These are phyloP conservation scores for Mystacornis crossleyi DNA, from an alignment of 2,113 vertebrate species.

Conservation along the genomic window DNA sequence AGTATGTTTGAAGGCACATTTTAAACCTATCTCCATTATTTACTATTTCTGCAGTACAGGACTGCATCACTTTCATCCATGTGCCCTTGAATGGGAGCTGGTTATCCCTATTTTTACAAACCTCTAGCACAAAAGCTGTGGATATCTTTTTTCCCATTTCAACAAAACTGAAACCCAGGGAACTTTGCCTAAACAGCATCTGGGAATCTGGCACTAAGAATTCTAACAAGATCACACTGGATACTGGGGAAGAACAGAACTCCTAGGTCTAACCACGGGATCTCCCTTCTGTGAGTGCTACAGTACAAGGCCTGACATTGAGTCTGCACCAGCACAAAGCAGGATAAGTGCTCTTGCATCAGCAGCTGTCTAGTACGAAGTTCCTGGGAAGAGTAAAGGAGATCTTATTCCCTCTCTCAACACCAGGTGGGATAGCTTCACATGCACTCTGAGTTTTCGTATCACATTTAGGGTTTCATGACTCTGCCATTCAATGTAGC, in stretches of 20 bases:
- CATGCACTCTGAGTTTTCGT: not conserved
- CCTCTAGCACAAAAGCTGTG: not conserved
- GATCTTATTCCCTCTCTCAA: not conserved
- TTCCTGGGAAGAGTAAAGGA: not conserved
- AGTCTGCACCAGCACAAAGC: not conserved
- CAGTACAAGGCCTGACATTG: not conserved
- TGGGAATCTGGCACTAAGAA: not conserved
- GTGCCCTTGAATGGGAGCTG: not conserved
- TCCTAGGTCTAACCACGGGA: accelerated
- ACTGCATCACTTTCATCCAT: not conserved
- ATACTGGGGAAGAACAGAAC: not conserved
- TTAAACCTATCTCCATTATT: not conserved
- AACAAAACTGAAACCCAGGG: not conserved
- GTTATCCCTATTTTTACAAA: not conserved
- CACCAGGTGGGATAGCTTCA: not conserved
- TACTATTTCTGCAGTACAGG: not conserved
- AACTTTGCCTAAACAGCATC: not conserved
- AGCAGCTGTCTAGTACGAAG: not conserved
- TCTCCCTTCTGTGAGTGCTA: not conserved
- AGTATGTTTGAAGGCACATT: not conserved
- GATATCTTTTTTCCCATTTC: not conserved
- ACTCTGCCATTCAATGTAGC: too few relatives aligned
- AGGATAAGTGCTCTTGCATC: not conserved
- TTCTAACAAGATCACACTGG: not conserved
- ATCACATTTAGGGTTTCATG: not conserved